Evolutionary conservation across 2,888 invertebrate species (phyloP), one percentile per base, ranked within the genome.

Genomic region (Macrosiphum euphorbiae): DNA sequence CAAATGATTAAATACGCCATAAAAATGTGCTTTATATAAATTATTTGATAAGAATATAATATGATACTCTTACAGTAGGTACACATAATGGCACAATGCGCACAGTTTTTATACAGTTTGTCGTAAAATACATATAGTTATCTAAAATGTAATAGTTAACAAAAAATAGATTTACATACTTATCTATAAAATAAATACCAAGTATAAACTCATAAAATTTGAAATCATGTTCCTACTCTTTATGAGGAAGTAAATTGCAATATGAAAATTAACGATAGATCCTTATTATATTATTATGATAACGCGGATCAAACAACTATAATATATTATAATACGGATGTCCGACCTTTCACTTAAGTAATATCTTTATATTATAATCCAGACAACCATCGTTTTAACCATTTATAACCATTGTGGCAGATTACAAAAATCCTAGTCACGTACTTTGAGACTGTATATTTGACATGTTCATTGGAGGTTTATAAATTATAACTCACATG

Each of bases 1-100:
- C 7, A 41, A 52, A 91, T 28, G 50, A 84, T 91, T 52, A 41
- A 90, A 52, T 41, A 52, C 35, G 16, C 52, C 13, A 26, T 52
- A 28, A 90, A 90, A 26, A 78, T 58, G 35, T 78, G 35, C 20
- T 78, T 78, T 78, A 78, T 35, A 35, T 78, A 78, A n/a, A 90
- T 50, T n/a, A 47, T 35, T 78, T 35, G 35, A 78, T 78, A 78
- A 78, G 8, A 78, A 78, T 20, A 24, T 78, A 78, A 78, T 78
- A 41, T 78, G 35, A 35, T 78, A 78, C 20, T 78, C 20, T 8
- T 78, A 20, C 20, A 78, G 78, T n/a, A n/a, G n/a, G n/a, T 78
- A 35, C 35, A 78, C 35, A 35, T 20, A 78, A 78, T 35, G 35
- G 20, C 20, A 35, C 35, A 78, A 20, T 78, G 20, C 16, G 20